Evolutionary conservation across 1,140 invertebrate species (phyloP), one percentile per base, ranked within the genome.

Genomic region (Triops cancriformis): DNA sequence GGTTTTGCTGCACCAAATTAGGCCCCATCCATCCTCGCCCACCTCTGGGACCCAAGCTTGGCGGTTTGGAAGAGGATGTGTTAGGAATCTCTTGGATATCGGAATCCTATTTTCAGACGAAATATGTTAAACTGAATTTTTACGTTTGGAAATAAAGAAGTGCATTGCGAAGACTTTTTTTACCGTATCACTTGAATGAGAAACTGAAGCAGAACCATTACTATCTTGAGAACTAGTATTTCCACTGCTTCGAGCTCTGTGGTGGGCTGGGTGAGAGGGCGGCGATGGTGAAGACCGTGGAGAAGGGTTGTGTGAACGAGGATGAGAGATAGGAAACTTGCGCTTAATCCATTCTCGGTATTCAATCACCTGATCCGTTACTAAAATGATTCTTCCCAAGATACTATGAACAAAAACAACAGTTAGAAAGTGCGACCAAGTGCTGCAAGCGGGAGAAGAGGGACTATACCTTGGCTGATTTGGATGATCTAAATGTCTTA

Each of bases 351-450:
- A 87, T 72, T 84, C 80, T 18, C 96, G 89, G 84, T 98, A 97
- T 75, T 93, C 90, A 81, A 98, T 91, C 72, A 98, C 96, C 85
- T 97, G 93, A 86, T 98, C 94, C 18, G 95, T 96, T 77, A 98
- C 92, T 80, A 93, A 89, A 77, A 98, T 89, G 80, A 98, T 94
- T 81, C 95, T 90, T 80, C 95, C 94, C 79, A 97, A 87, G 84
- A 95, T 93, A 86, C 90, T 90, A 82, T 82, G 82, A 83, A 80
- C 73, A 79, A 26, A 18, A n/a, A n/a, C 7, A 1, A 0, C 14
- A 64, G 45, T 81, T 80, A 64, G 74, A 74, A 72, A 78, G 80
- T 73, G 72, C 11, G 42, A 76, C 79, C n/a, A 41, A 79, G 76
- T 80, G 37, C 64, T 45, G 11, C 1, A 1, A 14, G 23, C 14